Evolutionary conservation across 2,888 invertebrate genomes (phyloP).

Genomic region (Rhynchonema sp.): DNA sequence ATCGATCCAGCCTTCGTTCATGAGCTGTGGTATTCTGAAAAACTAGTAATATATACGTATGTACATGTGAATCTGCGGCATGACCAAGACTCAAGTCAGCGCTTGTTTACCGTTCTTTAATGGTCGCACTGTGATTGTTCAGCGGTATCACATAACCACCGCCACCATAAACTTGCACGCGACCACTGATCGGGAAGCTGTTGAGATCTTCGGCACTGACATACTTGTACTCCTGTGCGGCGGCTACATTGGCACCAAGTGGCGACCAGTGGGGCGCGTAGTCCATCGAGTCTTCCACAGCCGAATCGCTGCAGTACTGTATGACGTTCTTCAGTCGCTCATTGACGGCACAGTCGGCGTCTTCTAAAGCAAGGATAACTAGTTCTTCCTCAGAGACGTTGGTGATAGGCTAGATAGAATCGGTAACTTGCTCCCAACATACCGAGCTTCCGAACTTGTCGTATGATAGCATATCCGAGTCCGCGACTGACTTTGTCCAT

Average conservation of each 20-base stretch:
- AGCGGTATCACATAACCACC: not conserved
- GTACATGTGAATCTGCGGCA: no score
- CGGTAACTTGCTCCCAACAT: slow-evolving; percentile 9
- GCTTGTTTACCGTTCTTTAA: not conserved
- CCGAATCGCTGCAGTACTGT: not conserved
- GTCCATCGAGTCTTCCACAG: not conserved
- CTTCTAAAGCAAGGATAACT: not conserved
- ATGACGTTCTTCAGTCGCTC: slow-evolving; percentile 23
- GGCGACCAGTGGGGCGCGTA: slow-evolving; percentile 16
- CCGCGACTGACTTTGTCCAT: slow-evolving; percentile 34
- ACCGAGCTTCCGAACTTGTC: slow-evolving; percentile 31
- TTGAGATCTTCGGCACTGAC: slow-evolving; percentile 24
- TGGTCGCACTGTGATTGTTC: not conserved
- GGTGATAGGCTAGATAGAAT: no score
- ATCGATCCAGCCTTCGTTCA: slow-evolving; percentile 34
- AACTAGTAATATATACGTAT: no score
- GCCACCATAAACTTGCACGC: slow-evolving; percentile 13
- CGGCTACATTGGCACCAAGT: slow-evolving; percentile 11
- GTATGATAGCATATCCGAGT: slow-evolving; percentile 35
- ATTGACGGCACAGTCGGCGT: not conserved
- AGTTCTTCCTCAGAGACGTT: no score
- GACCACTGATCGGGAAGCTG: slow-evolving; percentile 32
- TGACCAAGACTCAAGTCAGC: no score
- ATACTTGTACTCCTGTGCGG: slow-evolving; percentile 22
- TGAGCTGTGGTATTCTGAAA: slow-evolving; percentile 15